Conservation (phyloP, 2,888 invertebrate species). For the Allygus modestus region DNA sequence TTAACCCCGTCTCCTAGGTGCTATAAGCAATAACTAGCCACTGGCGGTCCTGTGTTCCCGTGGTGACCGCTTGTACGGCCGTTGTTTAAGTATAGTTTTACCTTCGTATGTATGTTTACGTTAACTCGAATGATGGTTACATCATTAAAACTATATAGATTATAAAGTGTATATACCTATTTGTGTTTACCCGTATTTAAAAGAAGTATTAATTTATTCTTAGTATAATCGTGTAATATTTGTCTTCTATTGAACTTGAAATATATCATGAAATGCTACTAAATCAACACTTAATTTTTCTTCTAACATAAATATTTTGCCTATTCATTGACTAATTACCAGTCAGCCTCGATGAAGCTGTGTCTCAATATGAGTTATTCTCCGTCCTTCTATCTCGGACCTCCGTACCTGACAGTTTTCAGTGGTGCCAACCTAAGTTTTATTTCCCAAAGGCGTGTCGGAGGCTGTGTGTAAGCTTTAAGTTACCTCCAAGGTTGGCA, state of each 20-base stretch:
- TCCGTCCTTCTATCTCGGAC: constrained; percentile 32
- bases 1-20: constrained; percentile 37
- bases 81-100: no score
- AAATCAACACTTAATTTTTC: background rate
- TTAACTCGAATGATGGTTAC: background rate
- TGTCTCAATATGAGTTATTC: constrained; percentile 21
- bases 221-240: no score
- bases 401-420: constrained; percentile 46
- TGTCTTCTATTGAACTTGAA: no score
- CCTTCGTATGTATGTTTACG: background rate
- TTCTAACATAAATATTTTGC: background rate
- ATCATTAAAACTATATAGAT: background rate
- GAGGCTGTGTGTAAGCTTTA: constrained; percentile 36
- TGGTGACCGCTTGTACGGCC: background rate
- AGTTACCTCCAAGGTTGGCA: constrained; percentile 53
- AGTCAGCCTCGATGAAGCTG: background rate
- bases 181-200: background rate
- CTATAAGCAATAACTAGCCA: constrained; percentile 43
- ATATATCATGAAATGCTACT: background rate
- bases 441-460: background rate
- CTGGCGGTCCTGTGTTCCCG: background rate
- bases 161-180: constrained; percentile 5
- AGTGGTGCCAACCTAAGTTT: constrained; percentile 36
- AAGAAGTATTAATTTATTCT: no score
- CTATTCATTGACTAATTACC: background rate